phyloP scores from a whole-genome alignment of 2,888 invertebrate species.

The Folsomia candida region DNA sequence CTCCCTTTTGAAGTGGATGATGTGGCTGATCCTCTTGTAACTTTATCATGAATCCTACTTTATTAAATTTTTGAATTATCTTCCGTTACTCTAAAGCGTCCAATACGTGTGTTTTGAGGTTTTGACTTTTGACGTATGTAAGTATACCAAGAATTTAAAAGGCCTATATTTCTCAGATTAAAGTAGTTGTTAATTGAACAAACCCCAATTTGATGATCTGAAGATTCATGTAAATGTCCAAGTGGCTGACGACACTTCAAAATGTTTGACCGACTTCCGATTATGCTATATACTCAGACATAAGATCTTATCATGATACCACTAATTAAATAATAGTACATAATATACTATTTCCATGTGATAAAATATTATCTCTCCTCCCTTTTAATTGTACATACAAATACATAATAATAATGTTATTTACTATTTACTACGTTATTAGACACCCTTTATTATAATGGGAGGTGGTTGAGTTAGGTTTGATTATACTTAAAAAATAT shows the following conservation, averaged over 20 bases:
- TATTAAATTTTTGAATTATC: neutral
- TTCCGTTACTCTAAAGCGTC: no score
- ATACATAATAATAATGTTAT: no score
- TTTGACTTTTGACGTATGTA: no score
- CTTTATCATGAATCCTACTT: neutral
- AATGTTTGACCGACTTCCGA: neutral
- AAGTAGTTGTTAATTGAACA: no score
- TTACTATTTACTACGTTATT: no score
- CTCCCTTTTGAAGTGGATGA: neutral
- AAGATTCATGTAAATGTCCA: neutral
- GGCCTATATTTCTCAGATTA: neutral
- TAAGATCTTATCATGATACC: neutral
- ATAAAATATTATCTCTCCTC: constrained; percentile 7
- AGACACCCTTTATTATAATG: no score
- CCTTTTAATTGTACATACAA: neutral
- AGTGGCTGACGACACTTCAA: neutral
- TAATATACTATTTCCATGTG: constrained; percentile 10
- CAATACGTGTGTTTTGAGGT: no score
- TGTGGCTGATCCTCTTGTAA: neutral
- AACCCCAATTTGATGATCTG: no score
- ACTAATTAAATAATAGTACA: neutral
- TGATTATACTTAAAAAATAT: neutral
- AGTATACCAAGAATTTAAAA: neutral
- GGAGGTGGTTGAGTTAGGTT: no score
- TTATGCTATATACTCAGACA: neutral